Percentiles rank a stretch among this genome's conserved stretches.
Conservation (phyloP, 2,888 invertebrate species). For the Aproaerema taeniolella region DNA sequence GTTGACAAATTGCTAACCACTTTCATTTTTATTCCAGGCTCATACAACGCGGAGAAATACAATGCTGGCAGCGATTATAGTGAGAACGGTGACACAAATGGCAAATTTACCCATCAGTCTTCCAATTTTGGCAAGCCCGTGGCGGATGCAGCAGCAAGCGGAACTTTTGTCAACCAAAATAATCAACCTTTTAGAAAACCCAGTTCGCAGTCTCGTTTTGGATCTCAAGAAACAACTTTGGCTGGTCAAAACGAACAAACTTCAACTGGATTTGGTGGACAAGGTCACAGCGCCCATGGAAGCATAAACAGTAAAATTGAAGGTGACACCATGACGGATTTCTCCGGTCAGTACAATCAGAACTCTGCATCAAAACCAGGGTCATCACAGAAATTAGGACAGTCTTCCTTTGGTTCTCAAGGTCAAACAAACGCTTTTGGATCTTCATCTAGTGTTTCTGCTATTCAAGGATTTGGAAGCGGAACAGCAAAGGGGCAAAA, state of each 20-base stretch:
- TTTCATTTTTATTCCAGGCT: slow-evolving; percentile 74
- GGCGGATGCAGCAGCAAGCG: slow-evolving; percentile 35
- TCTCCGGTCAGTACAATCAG: not conserved
- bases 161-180: slow-evolving; percentile 44
- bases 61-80: slow-evolving; percentile 57
- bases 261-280: not conserved
- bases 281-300: no score
- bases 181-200: slow-evolving; percentile 34
- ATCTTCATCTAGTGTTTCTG: not conserved
- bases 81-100: slow-evolving; percentile 37
- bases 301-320: no score
- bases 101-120: slow-evolving; percentile 43
- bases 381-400: not conserved
- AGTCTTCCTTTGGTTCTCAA: slow-evolving; percentile 1
- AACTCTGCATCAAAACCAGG: not conserved
- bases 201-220: slow-evolving; percentile 1
- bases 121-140: slow-evolving; percentile 41
- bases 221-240: not conserved
- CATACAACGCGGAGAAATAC: slow-evolving; percentile 63
- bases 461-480: no score
- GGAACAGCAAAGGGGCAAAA: no score
- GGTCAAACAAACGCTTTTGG: not conserved
- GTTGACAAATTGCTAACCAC: slow-evolving; percentile 60
- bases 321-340: not conserved
- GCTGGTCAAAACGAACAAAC: not conserved